phyloP scores from a whole-genome alignment of 1,140 invertebrate species.

The Holcopasites calliopsidis region DNA sequence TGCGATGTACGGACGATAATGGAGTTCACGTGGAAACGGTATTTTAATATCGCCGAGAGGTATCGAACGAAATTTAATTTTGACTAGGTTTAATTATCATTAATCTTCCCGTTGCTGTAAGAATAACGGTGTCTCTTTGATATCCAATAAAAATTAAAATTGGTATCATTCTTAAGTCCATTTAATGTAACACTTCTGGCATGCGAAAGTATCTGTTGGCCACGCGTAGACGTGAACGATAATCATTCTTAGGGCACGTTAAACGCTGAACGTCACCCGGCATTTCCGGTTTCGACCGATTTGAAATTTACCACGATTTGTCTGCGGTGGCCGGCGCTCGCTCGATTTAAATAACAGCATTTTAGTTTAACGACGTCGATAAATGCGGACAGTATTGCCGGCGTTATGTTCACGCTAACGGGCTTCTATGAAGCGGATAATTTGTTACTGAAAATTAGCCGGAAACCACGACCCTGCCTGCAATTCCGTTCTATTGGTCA shows the following conservation, averaged over 20 bases:
- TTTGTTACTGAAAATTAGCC: constrained; percentile 33
- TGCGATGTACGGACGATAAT: background rate
- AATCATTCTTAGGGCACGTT: constrained; percentile 30
- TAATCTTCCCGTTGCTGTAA: too few species aligned
- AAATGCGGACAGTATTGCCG: constrained; percentile 25
- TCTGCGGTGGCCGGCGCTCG: constrained; percentile 9
- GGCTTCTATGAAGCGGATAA: background rate
- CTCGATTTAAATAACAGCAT: constrained; percentile 42
- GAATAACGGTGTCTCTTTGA: too few species aligned
- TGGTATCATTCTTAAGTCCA: too few species aligned
- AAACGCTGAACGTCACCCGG: constrained; percentile 16
- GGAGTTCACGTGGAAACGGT: background rate
- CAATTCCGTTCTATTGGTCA: background rate
- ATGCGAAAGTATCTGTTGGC: background rate
- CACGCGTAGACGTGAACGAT: background rate
- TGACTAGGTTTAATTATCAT: too few species aligned
- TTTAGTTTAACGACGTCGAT: constrained; percentile 45
- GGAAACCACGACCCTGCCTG: background rate
- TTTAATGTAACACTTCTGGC: background rate
- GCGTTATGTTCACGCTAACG: constrained; percentile 29
- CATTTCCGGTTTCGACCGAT: background rate
- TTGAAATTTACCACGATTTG: constrained; percentile 39
- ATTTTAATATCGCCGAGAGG: too few species aligned
- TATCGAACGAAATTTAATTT: too few species aligned
- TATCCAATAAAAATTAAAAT: too few species aligned